These are phyloP conservation scores for Rhyacophila brunnea DNA, from an alignment of 1,140 invertebrate species.

Conservation along the genomic window DNA sequence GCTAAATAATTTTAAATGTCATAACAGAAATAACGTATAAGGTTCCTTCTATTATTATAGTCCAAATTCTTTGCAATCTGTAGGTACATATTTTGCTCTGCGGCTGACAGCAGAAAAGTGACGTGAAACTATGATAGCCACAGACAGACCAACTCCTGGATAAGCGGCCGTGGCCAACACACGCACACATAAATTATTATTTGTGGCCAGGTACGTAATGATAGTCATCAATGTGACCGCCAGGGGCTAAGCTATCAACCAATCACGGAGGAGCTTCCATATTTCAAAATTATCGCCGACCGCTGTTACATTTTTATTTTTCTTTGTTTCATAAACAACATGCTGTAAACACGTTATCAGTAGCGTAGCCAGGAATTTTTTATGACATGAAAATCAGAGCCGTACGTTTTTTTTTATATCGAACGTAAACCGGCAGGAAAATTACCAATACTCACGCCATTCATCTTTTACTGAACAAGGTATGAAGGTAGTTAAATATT, in stretches of 20 bases:
- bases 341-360: slow-evolving; percentile 30
- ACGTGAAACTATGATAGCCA: slow-evolving; percentile 3
- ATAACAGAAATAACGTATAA: too few species aligned
- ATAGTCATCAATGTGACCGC: slow-evolving; percentile 36
- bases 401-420: not conserved
- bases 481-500: too few species aligned
- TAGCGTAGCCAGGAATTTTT: not conserved
- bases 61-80: too few species aligned
- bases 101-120: not conserved
- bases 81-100: too few species aligned
- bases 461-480: too few species aligned
- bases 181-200: slow-evolving; percentile 31
- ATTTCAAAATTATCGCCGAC: slow-evolving; percentile 36
- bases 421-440: too few species aligned
- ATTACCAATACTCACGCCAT: too few species aligned
- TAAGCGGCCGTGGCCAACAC: slow-evolving; percentile 14
- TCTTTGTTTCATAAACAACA: slow-evolving; percentile 34
- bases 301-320: slow-evolving; percentile 17
- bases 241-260: slow-evolving; percentile 34
- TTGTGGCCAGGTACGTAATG: slow-evolving; percentile 34
- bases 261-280: slow-evolving; percentile 34
- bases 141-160: not conserved
- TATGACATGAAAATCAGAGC: not conserved
- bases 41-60: too few species aligned
- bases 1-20: too few species aligned